These are phyloP conservation scores for Drosophila trichaetosa DNA, from an alignment of 2,888 invertebrate genomes.

Conservation along the genomic window DNA sequence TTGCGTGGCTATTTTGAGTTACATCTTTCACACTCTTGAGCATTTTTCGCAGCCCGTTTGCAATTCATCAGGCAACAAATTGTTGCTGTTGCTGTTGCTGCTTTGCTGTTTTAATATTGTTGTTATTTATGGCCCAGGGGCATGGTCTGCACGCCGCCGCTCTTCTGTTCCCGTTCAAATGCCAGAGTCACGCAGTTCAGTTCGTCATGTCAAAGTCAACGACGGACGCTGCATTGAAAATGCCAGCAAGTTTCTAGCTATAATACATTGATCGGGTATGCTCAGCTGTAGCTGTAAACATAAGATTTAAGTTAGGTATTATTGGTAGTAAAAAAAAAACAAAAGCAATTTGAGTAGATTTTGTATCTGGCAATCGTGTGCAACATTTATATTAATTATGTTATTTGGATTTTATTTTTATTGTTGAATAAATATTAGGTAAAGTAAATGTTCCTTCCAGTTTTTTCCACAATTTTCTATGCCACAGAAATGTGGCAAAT, in stretches of 20 bases:
- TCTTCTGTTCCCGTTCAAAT: constrained; percentile 55
- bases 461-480: not conserved
- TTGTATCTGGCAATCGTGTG: not conserved
- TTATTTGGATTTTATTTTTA: not conserved
- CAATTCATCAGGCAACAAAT: constrained; percentile 63
- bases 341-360: too few species aligned
- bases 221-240: constrained; percentile 49
- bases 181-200: constrained; percentile 74
- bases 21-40: constrained; percentile 68
- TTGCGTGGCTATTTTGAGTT: constrained; percentile 58
- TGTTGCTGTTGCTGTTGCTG: constrained; percentile 33
- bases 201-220: constrained; percentile 81
- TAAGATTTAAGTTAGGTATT: too few species aligned
- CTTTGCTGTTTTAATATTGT: constrained; percentile 26
- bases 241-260: constrained; percentile 19
- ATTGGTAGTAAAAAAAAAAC: too few species aligned
- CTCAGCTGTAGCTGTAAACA: not conserved
- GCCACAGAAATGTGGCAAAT: not conserved
- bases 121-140: constrained; percentile 57
- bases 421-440: not conserved
- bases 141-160: constrained; percentile 28
- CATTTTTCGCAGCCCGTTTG: constrained; percentile 62
- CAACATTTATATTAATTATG: not conserved
- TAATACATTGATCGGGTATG: not conserved
- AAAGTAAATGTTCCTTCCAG: not conserved